A percentile compares a stretch with the other conserved stretches of the same genome.
Conservation (phyloP, 64 coral and sea anemone species). For the Stichodactyla helianthus region DNA sequence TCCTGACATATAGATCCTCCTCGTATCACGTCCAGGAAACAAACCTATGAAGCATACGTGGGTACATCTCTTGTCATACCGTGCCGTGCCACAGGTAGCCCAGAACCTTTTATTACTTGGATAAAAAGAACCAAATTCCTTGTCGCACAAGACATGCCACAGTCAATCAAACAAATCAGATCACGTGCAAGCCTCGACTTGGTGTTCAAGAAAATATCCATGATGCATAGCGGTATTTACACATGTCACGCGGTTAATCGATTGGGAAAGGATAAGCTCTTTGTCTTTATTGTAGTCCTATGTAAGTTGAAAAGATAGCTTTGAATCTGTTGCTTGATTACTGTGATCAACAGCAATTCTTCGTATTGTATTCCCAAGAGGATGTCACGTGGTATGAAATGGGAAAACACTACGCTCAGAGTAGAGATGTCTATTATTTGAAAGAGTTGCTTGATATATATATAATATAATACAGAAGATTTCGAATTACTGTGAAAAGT, state of each 20-base stretch:
- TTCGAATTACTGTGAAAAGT: too few relatives aligned
- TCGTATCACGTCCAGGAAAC: background rate
- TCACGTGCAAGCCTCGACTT: background rate
- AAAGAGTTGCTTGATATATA: too few relatives aligned
- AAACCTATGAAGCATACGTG: background rate
- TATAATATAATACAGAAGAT: too few relatives aligned
- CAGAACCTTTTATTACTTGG: background rate
- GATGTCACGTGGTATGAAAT: too few relatives aligned
- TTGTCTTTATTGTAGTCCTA: background rate
- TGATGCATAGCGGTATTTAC: conserved; percentile 2
- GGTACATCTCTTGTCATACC: background rate
- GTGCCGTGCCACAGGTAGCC: background rate
- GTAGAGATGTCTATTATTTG: too few relatives aligned
- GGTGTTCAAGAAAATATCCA: conserved; percentile 4
- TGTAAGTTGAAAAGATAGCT: background rate
- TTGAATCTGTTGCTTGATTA: too few relatives aligned
- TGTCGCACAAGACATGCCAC: background rate
- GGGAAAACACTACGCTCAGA: too few relatives aligned
- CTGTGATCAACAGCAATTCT: too few relatives aligned
- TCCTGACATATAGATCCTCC: background rate
- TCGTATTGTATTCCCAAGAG: too few relatives aligned
- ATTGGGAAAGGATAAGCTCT: background rate
- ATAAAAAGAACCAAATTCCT: background rate
- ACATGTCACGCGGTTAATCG: background rate
- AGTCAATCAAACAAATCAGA: background rate